Conservation (phyloP, 2,888 invertebrate species). For the Disparrhopalites patrizii region DNA sequence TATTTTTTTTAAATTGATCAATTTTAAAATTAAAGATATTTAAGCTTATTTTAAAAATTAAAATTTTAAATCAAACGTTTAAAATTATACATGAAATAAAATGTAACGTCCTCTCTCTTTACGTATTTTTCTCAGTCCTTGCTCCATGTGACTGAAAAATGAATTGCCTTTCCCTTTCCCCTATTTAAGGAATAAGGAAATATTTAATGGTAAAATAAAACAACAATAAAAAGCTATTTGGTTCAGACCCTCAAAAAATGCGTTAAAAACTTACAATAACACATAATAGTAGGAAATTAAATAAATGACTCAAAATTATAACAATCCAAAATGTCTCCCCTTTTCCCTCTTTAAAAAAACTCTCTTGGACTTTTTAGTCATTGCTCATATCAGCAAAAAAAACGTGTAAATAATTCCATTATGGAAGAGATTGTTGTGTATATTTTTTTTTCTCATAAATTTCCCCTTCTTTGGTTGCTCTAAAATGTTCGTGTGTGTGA, state of each 20-base stretch:
- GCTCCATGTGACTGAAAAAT: too few relatives aligned
- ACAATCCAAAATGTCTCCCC: not conserved
- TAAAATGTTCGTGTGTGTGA: too few relatives aligned
- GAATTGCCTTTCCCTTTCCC: too few relatives aligned
- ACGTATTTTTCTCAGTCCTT: too few relatives aligned
- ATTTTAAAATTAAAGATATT: too few relatives aligned
- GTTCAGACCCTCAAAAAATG: not conserved
- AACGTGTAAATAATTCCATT: conserved; percentile 1
- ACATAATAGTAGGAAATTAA: too few relatives aligned
- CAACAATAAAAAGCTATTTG: not conserved
- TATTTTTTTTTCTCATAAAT: not conserved
- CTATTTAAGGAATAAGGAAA: too few relatives aligned
- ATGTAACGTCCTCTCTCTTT: not conserved
- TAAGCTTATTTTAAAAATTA: not conserved
- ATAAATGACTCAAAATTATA: conserved; percentile 1
- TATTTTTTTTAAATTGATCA: too few relatives aligned
- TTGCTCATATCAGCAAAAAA: not conserved
- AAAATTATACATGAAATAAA: not conserved
- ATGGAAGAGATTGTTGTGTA: not conserved
- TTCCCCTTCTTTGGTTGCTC: conserved; percentile 11
- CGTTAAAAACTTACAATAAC: not conserved
- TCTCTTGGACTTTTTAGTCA: not conserved
- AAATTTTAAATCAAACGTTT: not conserved
- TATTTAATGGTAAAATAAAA: too few relatives aligned
- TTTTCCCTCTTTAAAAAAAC: not conserved